Evolutionary conservation across 2,113 vertebrate species (phyloP).

Genomic region (Daboia siamensis): DNA sequence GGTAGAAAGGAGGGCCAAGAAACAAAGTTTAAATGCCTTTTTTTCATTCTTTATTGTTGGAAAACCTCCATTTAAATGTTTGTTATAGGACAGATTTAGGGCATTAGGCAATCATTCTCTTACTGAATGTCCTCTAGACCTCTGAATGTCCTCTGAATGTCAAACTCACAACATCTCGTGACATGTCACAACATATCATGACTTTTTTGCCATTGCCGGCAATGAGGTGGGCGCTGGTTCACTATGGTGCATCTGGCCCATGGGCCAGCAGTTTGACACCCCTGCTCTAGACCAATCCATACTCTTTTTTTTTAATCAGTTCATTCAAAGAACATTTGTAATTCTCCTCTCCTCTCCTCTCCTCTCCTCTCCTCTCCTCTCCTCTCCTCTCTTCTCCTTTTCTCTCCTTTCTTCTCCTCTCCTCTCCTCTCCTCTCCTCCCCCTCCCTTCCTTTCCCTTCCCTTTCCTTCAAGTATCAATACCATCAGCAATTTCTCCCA

Average conservation of each 20-base stretch:
- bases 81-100: not conserved
- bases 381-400: not conserved
- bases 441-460: not conserved
- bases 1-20: not conserved
- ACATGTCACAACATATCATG: too few relatives aligned
- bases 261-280: too few relatives aligned
- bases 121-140: not conserved
- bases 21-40: not conserved
- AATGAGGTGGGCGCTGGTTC: too few relatives aligned
- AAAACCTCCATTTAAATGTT: not conserved
- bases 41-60: not conserved
- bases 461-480: not conserved
- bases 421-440: not conserved
- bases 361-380: not conserved
- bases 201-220: too few relatives aligned
- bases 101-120: not conserved
- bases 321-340: not conserved
- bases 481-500: slow-evolving; percentile 4
- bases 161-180: too few relatives aligned
- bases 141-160: not conserved
- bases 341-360: not conserved
- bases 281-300: not conserved
- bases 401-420: not conserved
- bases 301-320: not conserved
- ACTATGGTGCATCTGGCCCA: too few relatives aligned